Conservation (phyloP, 2,888 invertebrate genomes). For the Junonia oenone region DNA sequence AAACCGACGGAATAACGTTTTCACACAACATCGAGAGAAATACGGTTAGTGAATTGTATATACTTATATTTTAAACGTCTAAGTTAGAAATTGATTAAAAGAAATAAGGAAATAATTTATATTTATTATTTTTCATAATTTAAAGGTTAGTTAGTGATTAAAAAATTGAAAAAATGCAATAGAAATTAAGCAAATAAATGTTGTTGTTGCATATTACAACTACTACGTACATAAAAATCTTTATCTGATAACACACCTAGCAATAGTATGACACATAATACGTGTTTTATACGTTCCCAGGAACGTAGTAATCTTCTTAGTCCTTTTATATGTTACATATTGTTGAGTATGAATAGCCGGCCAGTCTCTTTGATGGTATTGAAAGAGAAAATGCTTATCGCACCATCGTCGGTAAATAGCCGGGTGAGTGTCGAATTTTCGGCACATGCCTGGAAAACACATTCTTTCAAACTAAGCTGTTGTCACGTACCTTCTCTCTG, state of each 20-base stretch:
- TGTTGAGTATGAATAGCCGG: slow-evolving; percentile 65
- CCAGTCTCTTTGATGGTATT: slow-evolving; percentile 72
- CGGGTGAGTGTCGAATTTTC: slow-evolving; percentile 69
- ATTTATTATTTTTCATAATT: too few relatives aligned
- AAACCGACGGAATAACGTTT: slow-evolving; percentile 45
- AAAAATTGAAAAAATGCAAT: too few relatives aligned
- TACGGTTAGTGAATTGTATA: slow-evolving; percentile 19
- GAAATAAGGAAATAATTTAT: not conserved
- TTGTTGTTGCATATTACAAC: too few relatives aligned
- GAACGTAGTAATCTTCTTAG: slow-evolving; percentile 49
- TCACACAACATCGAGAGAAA: slow-evolving; percentile 44
- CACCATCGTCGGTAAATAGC: slow-evolving; percentile 70
- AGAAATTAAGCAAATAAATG: too few relatives aligned
- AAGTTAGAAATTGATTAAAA: not conserved
- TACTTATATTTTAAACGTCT: not conserved
- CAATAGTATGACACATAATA: not conserved
- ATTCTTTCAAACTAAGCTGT: slow-evolving; percentile 69
- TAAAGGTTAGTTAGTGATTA: too few relatives aligned
- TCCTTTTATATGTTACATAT: slow-evolving; percentile 65
- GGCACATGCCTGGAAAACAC: slow-evolving; percentile 65
- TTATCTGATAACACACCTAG: not conserved
- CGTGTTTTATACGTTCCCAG: not conserved
- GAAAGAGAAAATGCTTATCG: slow-evolving; percentile 75
- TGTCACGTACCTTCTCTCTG: slow-evolving; percentile 37
- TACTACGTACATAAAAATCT: not conserved